Base-by-base conservation (phyloP, 2,113 vertebrate species). In the Antidorcas marsupialis region DNA sequence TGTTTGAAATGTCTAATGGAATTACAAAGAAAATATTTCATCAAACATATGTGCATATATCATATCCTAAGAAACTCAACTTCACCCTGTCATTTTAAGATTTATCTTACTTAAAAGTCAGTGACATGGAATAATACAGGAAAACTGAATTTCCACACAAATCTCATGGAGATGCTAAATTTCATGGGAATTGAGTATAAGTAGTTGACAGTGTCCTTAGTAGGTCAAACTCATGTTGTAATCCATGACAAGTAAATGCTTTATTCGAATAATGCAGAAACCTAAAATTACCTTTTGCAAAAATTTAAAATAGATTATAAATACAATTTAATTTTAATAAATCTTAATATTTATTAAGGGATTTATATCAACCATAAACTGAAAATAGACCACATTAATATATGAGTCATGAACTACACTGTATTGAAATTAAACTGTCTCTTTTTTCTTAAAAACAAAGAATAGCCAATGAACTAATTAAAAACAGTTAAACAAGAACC, bases 1-100 rank as follows among this genome's bases (percentile, higher is more conserved):
- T 87, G 47, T 86, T 98, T 59, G 33, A 97, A 95, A 93, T 87
- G 60, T 57, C 76, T 98, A 85, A 87, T 90, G 50, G 89, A 88
- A 97, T 97, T 88, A 91, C 17, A 95, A 79, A 87, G 87, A 88
- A 55, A 53, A 57, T 94, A 60, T 93, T 92, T 94, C 86, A 91
- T 87, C 87, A 27, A 93, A 87, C 7, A 47, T 71, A 57, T 79
- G 11, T 92, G 6, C 27, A 50, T 16, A 64, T 43, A 81, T 28
- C 71, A 47, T 71, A 85, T 84, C 93, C 79, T 45, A 86, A 89
- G 64, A 95, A 94, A 43, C 23, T 81, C 59, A 88, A 91, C 96
- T 28, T 71, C 84, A 89, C 90, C 87, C 84, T 96, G 15, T 7
- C 36, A 89, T 88, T 89, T 95, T 52, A 92, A 84, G 12, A 4